These are phyloP conservation scores for Sphecodes monilicornis DNA, from an alignment of 2,888 invertebrate species.

Conservation along the genomic window DNA sequence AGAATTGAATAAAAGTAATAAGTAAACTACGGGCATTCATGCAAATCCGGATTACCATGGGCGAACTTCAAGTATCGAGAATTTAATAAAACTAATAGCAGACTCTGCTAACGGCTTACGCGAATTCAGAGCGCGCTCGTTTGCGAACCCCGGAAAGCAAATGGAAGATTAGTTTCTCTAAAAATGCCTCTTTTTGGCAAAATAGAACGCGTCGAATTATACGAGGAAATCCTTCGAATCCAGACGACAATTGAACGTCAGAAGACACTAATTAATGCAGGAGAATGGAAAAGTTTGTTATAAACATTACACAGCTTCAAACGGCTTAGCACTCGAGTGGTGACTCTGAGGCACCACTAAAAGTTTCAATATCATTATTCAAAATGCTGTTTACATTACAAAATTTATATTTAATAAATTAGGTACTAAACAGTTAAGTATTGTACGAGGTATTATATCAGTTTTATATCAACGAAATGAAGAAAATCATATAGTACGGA, in stretches of 20 bases:
- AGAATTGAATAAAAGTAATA: conserved; percentile 11
- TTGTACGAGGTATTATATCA: no score
- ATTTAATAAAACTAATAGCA: not conserved
- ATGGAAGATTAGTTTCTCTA: not conserved
- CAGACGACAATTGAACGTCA: not conserved
- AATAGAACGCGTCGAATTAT: not conserved
- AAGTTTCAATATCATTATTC: no score
- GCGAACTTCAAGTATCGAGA: not conserved
- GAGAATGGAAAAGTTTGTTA: not conserved
- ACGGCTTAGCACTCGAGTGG: no score
- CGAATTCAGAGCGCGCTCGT: not conserved
- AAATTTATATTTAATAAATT: no score
- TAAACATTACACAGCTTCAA: not conserved
- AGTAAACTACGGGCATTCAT: not conserved
- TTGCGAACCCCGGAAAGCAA: not conserved
- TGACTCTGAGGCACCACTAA: no score
- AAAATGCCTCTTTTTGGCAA: not conserved
- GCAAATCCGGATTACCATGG: not conserved
- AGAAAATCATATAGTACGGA: no score
- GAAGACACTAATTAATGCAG: not conserved
- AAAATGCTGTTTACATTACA: no score
- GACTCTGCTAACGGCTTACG: not conserved
- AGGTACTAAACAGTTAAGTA: no score
- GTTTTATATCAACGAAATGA: no score
- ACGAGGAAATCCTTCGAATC: not conserved